Base-by-base conservation (phyloP, 2,113 vertebrate genomes). In the Xyliphius kryptos region DNA sequence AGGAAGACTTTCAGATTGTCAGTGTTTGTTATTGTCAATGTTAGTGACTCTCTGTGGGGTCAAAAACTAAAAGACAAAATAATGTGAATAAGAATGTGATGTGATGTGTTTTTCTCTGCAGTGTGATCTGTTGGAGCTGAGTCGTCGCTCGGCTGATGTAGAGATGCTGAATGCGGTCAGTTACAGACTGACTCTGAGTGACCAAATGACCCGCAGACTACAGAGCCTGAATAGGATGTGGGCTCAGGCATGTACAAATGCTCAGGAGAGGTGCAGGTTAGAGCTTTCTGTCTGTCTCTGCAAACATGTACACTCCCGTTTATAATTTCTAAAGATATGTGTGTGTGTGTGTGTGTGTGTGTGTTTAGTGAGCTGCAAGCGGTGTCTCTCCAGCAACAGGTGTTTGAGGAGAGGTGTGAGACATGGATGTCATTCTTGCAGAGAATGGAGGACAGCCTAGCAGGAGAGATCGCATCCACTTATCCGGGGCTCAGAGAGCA, bases 241-340 rank as follows among this genome's bases (percentile, higher is more conserved):
- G 94, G 75, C 80, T 49, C 80, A 76, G 68, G 77, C 86, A 17
- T 82, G 80, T 0, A 79, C 85, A 5, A 68, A 77, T 3, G 85
- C 90, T 0, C 77, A 91, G 71, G 91, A 94, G 71, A 68, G 58
- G 38, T 90, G 80, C 91, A 95, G 94, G 95, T 97, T 16, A n/a
- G n/a, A n/a, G n/a, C n/a, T n/a, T n/a, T n/a, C n/a, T n/a, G n/a
- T n/a, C n/a, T n/a, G n/a, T n/a, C n/a, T n/a, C n/a, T n/a, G n/a
- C n/a, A n/a, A n/a, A n/a, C n/a, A n/a, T n/a, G n/a, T n/a, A n/a
- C n/a, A n/a, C n/a, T n/a, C n/a, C n/a, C n/a, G n/a, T n/a, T n/a
- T n/a, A n/a, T n/a, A n/a, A n/a, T n/a, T n/a, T n/a, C n/a, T n/a
- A n/a, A n/a, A n/a, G n/a, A n/a, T n/a, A n/a, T n/a, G n/a, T n/a